Evolutionary conservation across 2,113 vertebrate genomes (phyloP).

Genomic region (Erpornis zantholeuca): DNA sequence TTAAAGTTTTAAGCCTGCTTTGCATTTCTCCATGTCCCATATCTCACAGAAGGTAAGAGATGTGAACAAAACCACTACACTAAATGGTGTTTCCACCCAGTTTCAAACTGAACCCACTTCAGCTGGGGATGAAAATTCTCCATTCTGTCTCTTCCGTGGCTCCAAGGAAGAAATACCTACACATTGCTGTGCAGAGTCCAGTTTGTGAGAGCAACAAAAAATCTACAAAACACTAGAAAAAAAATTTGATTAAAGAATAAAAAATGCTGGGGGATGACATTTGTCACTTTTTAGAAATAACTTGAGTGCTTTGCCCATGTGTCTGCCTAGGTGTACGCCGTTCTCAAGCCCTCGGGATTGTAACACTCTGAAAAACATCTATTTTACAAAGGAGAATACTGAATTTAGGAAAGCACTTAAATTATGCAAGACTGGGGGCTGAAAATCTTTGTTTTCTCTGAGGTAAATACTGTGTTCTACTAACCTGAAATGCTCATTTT

Average conservation of each 20-base stretch:
- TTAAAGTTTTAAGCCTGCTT: no score
- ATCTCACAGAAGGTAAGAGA: no score
- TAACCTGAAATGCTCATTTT: not conserved
- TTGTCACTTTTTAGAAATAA: not conserved
- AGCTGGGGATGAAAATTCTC: not conserved
- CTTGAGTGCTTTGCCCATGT: not conserved
- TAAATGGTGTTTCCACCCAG: no score
- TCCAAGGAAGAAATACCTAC: not conserved
- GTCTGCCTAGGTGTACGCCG: not conserved
- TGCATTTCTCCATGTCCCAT: no score
- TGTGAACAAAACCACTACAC: no score
- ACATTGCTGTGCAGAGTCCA: accelerated
- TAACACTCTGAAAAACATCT: not conserved
- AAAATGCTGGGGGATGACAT: accelerated
- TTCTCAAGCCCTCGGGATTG: accelerated
- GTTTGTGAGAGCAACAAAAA: not conserved
- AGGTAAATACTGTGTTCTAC: not conserved
- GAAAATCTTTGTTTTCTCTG: not conserved
- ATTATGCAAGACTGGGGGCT: not conserved
- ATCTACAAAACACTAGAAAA: not conserved
- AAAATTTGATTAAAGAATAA: accelerated
- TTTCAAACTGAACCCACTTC: no score
- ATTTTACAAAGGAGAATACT: not conserved
- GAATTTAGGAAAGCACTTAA: not conserved
- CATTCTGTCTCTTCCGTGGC: not conserved